These are phyloP conservation scores for Congeria kusceri DNA, from an alignment of 2,888 invertebrate species.

Conservation along the genomic window DNA sequence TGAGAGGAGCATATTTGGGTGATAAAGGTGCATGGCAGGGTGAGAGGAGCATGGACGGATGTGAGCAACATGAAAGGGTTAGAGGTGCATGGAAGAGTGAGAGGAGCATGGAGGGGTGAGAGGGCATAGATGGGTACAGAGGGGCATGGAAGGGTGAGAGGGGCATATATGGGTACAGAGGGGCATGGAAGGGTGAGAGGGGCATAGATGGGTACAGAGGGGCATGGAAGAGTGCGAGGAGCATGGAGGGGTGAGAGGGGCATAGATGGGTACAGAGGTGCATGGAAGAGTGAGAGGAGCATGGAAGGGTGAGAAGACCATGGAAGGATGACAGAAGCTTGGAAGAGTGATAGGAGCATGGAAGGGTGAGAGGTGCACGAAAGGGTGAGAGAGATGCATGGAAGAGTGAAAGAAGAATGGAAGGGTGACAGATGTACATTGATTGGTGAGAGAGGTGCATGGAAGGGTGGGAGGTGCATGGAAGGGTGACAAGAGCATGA, in stretches of 20 bases:
- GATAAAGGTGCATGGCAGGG: too few species aligned
- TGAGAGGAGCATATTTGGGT: too few species aligned
- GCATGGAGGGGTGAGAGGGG: not conserved
- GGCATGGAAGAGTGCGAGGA: not conserved
- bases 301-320: not conserved
- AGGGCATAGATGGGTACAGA: not conserved
- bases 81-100: not conserved
- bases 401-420: too few species aligned
- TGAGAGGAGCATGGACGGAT: not conserved
- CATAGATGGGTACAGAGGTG: not conserved
- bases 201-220: not conserved
- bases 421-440: too few species aligned
- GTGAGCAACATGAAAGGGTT: not conserved
- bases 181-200: not conserved
- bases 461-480: too few species aligned
- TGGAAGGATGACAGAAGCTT: not conserved
- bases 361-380: too few species aligned
- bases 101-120: not conserved
- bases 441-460: too few species aligned
- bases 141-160: not conserved
- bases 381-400: too few species aligned
- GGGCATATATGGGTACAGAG: not conserved
- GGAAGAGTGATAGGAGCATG: too few species aligned
- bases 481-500: too few species aligned
- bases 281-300: not conserved